Percentiles rank a stretch among this genome's conserved stretches.
phyloP scores from a whole-genome alignment of 2,888 invertebrate species.

The Cyaniris semiargus region DNA sequence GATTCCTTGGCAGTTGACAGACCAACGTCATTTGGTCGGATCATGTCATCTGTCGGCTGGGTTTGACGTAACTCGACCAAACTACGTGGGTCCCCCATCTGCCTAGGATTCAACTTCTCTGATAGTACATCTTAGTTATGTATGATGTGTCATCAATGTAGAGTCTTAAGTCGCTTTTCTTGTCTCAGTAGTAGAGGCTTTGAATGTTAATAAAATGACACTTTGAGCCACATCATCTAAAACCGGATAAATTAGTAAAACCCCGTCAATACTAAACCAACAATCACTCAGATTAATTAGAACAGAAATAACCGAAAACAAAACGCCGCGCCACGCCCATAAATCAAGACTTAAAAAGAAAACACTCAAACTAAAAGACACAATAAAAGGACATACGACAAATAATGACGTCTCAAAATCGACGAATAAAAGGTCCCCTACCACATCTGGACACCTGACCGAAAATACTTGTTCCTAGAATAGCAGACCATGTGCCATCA shows the following conservation, averaged over 20 bases:
- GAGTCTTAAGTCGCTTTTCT: too few relatives aligned
- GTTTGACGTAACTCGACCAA: too few relatives aligned
- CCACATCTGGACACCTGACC: slow-evolving; percentile 78
- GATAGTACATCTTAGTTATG: too few relatives aligned
- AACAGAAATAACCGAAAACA: slow-evolving; percentile 52
- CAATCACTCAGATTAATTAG: slow-evolving; percentile 72
- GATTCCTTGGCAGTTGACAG: too few relatives aligned
- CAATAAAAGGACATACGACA: slow-evolving; percentile 46
- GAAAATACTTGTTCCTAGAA: slow-evolving; percentile 77
- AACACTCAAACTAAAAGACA: slow-evolving; percentile 36
- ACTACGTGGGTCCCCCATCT: too few relatives aligned
- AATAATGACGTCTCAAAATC: slow-evolving; percentile 56
- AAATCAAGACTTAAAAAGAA: slow-evolving; percentile 54
- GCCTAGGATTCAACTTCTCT: too few relatives aligned
- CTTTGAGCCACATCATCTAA: not conserved
- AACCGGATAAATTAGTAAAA: slow-evolving; percentile 18
- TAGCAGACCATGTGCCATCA: slow-evolving; percentile 77
- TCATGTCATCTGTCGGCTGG: too few relatives aligned
- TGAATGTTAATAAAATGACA: not conserved
- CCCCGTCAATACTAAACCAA: slow-evolving; percentile 37
- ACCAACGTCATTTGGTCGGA: too few relatives aligned
- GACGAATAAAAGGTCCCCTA: slow-evolving; percentile 52
- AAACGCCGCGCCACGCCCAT: slow-evolving; percentile 55
- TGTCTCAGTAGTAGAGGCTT: not conserved
- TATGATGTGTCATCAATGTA: too few relatives aligned